Percentiles rank a stretch among this genome's conserved stretches.
These are phyloP conservation scores for Sylvilagus bachmani DNA, from an alignment of 2,113 vertebrate genomes.

Conservation along the genomic window DNA sequence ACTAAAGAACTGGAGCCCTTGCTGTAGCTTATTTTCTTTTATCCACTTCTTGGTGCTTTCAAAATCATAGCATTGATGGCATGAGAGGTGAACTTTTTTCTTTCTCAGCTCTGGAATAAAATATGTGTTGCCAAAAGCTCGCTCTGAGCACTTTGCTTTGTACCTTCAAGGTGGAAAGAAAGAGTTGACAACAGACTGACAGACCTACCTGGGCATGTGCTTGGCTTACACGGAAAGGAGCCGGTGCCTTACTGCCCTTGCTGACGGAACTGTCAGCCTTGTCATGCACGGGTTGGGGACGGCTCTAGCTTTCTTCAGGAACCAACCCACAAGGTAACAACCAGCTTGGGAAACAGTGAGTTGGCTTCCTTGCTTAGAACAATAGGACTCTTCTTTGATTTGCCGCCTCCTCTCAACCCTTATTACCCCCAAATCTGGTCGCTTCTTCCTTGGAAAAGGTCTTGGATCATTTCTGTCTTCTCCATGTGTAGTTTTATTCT, in stretches of 20 bases:
- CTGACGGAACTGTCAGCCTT: slow-evolving; percentile 26
- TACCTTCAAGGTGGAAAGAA: slow-evolving; percentile 55
- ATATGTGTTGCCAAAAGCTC: slow-evolving; percentile 66
- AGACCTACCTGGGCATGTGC: neutral
- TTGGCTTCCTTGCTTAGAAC: rapidly evolving
- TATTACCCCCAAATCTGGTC: neutral
- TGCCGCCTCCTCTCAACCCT: neutral
- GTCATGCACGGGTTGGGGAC: rapidly evolving
- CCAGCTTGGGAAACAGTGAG: neutral
- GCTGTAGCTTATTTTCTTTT: slow-evolving; percentile 54
- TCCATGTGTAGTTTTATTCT: neutral
- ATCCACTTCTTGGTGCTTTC: slow-evolving; percentile 60
- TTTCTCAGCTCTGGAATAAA: slow-evolving; percentile 52
- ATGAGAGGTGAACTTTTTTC: slow-evolving; percentile 40
- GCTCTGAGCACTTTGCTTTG: slow-evolving; percentile 69
- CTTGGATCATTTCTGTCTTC: neutral
- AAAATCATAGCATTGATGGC: slow-evolving; percentile 57
- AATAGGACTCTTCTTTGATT: neutral
- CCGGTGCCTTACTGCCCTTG: neutral
- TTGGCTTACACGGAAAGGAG: neutral
- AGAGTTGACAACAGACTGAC: slow-evolving; percentile 27
- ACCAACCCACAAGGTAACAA: neutral
- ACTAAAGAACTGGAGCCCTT: slow-evolving; percentile 59
- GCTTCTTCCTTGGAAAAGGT: slow-evolving; percentile 9
- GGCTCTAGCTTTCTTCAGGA: neutral